Conservation (phyloP, 2,113 vertebrate species). For the Dasyurus viverrinus region DNA sequence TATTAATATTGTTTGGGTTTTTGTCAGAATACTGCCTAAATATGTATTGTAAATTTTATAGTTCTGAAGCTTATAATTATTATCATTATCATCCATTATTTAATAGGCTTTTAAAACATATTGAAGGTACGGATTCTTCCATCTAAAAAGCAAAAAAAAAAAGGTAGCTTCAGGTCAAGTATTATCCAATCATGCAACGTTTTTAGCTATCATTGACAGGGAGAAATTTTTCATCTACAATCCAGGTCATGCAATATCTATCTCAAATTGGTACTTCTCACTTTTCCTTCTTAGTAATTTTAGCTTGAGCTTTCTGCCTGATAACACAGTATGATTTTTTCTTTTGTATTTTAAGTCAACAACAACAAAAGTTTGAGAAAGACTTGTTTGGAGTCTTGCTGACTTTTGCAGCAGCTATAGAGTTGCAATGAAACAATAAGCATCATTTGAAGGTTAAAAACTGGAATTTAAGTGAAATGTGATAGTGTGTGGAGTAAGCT, state of each 20-base stretch:
- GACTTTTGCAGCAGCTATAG: slow-evolving; percentile 53
- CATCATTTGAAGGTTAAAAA: slow-evolving; percentile 71
- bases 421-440: background rate
- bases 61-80: background rate
- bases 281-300: background rate
- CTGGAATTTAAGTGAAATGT: slow-evolving; percentile 74
- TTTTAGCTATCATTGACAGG: background rate
- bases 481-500: slow-evolving; percentile 57
- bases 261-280: background rate
- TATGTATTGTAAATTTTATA: background rate
- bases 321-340: background rate
- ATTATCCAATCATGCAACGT: background rate
- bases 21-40: background rate
- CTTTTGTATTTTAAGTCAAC: slow-evolving; percentile 37
- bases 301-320: slow-evolving; percentile 17
- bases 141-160: background rate
- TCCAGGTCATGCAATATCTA: background rate
- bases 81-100: background rate
- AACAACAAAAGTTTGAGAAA: background rate
- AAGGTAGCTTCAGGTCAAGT: background rate
- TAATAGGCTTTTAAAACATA: background rate
- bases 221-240: background rate
- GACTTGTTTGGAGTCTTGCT: background rate
- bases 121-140: background rate
- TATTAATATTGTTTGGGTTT: background rate